These are phyloP conservation scores for Spodoptera littoralis DNA, from an alignment of 2,888 invertebrate species.

Conservation along the genomic window DNA sequence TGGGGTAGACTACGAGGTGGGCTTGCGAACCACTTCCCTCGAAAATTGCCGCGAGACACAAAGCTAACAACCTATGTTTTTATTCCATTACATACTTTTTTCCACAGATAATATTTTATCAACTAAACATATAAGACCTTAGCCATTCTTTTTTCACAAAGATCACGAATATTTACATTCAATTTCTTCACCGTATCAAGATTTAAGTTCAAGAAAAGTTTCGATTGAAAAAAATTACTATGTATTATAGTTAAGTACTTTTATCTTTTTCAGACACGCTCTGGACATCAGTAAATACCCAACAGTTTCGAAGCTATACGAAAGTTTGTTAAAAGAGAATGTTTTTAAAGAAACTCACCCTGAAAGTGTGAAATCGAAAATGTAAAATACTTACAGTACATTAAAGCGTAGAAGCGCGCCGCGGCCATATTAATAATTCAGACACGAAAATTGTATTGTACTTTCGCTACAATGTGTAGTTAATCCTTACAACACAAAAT, in stretches of 20 bases:
- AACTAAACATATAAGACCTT: conserved; percentile 23
- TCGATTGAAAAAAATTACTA: conserved; percentile 6
- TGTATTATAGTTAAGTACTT: not conserved
- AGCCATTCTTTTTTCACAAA: conserved; percentile 10
- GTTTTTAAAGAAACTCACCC: conserved; percentile 78
- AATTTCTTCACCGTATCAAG: conserved; percentile 26
- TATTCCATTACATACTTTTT: conserved; percentile 42
- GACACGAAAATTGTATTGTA: not conserved
- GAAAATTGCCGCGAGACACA: conserved; percentile 5
- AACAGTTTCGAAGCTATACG: conserved; percentile 72
- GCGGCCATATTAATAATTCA: too few relatives aligned
- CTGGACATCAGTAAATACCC: conserved; percentile 73
- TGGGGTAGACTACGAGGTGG: conserved; percentile 15
- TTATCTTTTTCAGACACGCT: conserved; percentile 71
- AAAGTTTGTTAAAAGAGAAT: conserved; percentile 72
- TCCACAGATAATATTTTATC: conserved; percentile 32
- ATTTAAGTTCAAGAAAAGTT: conserved; percentile 19
- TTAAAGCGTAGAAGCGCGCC: not conserved
- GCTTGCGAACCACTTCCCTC: conserved; percentile 2
- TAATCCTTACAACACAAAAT: not conserved
- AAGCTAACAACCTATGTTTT: conserved; percentile 46
- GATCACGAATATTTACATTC: conserved; percentile 39
- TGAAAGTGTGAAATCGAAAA: conserved; percentile 57
- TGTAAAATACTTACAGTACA: conserved; percentile 6
- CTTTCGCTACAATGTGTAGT: not conserved